These are phyloP conservation scores for Cylindroiulus punctatus DNA, from an alignment of 2,888 invertebrate species.

Conservation along the genomic window DNA sequence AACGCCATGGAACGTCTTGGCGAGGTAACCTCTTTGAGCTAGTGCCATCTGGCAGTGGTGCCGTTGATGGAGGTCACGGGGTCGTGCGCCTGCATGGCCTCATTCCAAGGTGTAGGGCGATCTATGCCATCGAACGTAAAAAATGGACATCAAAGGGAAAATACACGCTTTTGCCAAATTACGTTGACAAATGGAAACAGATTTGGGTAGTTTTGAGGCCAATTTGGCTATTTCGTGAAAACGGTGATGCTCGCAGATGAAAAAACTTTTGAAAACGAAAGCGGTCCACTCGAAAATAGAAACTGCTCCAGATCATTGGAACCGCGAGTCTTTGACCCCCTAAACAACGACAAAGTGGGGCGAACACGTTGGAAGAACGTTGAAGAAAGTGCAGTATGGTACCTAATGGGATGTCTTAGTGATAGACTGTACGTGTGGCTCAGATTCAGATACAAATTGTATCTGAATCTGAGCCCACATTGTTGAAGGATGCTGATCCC, in stretches of 20 bases:
- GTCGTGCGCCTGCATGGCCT: constrained; percentile 5
- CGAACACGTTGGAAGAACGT: neutral
- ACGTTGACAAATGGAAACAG: constrained; percentile 3
- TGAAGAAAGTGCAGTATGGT: neutral
- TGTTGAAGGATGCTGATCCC: too few species aligned
- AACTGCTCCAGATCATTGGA: constrained; percentile 14
- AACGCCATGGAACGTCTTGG: too few species aligned
- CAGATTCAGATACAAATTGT: neutral
- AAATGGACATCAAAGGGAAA: constrained; percentile 28
- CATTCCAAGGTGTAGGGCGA: neutral
- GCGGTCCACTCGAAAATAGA: constrained; percentile 19
- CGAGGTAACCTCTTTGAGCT: too few species aligned
- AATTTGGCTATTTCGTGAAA: constrained; percentile 14
- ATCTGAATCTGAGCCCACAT: neutral
- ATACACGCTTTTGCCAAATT: constrained; percentile 32
- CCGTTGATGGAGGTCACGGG: constrained; percentile 1
- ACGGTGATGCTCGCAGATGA: too few species aligned
- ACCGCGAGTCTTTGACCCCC: neutral
- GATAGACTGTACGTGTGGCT: neutral
- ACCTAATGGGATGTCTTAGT: too few species aligned
- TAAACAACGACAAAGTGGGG: neutral
- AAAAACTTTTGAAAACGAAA: neutral
- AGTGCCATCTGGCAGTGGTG: neutral
- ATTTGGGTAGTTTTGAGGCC: constrained; percentile 11
- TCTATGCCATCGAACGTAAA: neutral